Percentiles rank a stretch among this genome's conserved stretches.
phyloP scores from a whole-genome alignment of 2,888 invertebrate genomes.

The Andrena praecox region DNA sequence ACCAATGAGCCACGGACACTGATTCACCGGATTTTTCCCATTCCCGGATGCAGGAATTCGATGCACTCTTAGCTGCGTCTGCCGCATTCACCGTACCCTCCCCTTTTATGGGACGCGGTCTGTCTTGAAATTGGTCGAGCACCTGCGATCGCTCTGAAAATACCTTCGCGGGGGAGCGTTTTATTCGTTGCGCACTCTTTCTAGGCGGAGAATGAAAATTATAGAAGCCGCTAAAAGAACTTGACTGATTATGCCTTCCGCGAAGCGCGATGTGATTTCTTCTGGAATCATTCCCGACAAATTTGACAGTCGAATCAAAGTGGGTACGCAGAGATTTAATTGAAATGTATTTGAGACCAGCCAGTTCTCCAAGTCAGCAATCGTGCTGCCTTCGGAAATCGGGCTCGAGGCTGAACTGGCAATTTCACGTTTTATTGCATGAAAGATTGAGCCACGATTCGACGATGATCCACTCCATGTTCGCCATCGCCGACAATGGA shows the following conservation, averaged over 20 bases:
- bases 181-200: no score
- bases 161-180: not conserved
- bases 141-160: conserved; percentile 1
- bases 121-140: not conserved
- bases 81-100: not conserved
- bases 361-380: conserved; percentile 25
- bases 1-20: conserved; percentile 82
- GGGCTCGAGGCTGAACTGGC: not conserved
- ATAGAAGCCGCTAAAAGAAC: no score
- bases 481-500: conserved; percentile 51
- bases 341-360: no score
- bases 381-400: conserved; percentile 11
- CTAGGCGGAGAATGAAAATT: no score
- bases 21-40: conserved; percentile 79
- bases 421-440: conserved; percentile 16
- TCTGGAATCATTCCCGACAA: no score
- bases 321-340: no score
- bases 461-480: conserved; percentile 19
- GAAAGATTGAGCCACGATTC: conserved; percentile 27
- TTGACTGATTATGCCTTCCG: no score
- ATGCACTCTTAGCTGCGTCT: conserved; percentile 42
- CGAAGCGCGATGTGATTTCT: no score
- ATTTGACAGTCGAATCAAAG: no score
- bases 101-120: not conserved
- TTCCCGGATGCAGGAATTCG: conserved; percentile 74